Conservation (phyloP, 2,888 invertebrate genomes). For the Spatulosminthurus flaviceps region DNA sequence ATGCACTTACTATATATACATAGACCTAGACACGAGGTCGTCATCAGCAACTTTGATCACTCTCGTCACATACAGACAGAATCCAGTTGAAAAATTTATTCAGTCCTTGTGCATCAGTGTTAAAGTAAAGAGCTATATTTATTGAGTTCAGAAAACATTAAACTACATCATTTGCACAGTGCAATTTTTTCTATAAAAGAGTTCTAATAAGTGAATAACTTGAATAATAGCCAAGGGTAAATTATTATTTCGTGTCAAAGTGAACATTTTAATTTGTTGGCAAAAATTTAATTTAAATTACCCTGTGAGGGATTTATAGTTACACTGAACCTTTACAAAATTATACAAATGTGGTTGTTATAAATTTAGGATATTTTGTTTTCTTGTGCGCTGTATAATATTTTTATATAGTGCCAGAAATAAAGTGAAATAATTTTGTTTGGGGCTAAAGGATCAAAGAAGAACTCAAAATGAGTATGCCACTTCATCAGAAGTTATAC, state of each 20-base stretch:
- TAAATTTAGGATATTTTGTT: too few relatives aligned
- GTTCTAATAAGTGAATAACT: too few relatives aligned
- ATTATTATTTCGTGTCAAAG: neutral
- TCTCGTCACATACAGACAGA: neutral
- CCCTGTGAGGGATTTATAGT: neutral
- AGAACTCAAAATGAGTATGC: conserved; percentile 41
- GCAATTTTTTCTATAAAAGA: too few relatives aligned
- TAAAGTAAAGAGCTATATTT: neutral
- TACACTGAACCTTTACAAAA: too few relatives aligned
- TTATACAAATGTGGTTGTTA: too few relatives aligned
- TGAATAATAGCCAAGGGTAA: neutral
- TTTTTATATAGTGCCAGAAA: too few relatives aligned
- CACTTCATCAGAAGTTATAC: conserved; percentile 52
- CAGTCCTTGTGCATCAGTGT: neutral
- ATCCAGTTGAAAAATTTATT: neutral
- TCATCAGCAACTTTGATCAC: neutral
- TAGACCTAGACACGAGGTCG: neutral
- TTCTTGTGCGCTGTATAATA: too few relatives aligned
- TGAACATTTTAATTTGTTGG: neutral
- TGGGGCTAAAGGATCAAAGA: neutral
- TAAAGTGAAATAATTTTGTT: neutral
- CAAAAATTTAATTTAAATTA: neutral
- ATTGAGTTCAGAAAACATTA: neutral
- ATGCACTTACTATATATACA: neutral
- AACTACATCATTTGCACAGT: neutral